These are phyloP conservation scores for Aphaenogaster floridana DNA, from an alignment of 1,140 invertebrate species.

Conservation along the genomic window DNA sequence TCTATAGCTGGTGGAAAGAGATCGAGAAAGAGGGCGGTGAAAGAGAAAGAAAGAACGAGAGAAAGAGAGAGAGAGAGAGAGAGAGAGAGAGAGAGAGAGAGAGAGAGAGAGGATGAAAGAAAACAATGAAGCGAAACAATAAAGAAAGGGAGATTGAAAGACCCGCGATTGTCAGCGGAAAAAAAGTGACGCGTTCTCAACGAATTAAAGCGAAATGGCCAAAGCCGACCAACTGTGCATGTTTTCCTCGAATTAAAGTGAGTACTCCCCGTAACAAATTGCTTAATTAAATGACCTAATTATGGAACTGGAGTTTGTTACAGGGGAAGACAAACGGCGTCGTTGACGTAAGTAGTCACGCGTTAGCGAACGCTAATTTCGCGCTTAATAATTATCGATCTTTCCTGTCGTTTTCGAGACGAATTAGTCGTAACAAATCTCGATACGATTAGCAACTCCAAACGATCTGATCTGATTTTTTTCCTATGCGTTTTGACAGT, in stretches of 20 bases:
- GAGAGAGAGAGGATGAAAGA: neutral
- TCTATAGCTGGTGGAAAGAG: neutral
- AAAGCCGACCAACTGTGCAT: conserved; percentile 60
- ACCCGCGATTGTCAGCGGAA: conserved; percentile 56
- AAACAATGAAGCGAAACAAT: conserved; percentile 41
- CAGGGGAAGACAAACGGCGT: neutral
- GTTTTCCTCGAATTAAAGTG: conserved; percentile 65
- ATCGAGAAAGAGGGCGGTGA: neutral
- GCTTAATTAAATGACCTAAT: conserved; percentile 77
- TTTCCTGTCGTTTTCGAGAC: neutral
- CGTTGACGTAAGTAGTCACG: neutral
- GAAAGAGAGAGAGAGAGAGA: neutral
- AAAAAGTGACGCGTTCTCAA: conserved; percentile 49
- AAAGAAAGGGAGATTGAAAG: conserved; percentile 32
- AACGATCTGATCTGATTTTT: neutral
- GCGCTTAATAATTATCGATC: neutral
- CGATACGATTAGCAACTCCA: neutral
- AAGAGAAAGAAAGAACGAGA: neutral
- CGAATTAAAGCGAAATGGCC: conserved; percentile 23
- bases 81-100: neutral
- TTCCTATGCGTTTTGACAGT: neutral
- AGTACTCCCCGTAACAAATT: conserved; percentile 61
- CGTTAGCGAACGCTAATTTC: conserved; percentile 37
- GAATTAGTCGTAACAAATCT: conserved; percentile 14
- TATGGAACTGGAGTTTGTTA: conserved; percentile 51